Evolutionary conservation across 2,888 invertebrate species (phyloP), one percentile per base, ranked within the genome.

Genomic region (Drosophila longiperda): DNA sequence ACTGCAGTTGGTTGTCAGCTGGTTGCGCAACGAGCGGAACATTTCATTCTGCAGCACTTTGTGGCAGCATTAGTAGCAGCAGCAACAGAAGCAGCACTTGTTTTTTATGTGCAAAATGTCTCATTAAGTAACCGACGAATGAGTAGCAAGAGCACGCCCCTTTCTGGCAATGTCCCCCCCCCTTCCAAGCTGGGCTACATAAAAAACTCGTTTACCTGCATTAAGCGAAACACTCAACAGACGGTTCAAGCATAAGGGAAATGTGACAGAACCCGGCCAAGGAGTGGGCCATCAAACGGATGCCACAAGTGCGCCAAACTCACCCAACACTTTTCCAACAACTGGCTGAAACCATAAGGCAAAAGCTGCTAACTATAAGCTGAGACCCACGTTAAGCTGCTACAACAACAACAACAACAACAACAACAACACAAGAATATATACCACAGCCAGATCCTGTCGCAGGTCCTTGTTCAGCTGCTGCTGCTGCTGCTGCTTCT

Each of bases 171-270:
- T 29, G 17, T 54, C 53, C 34, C 59, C 58, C 52, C 36, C 61
- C 50, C 17, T 52, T 57, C 40, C 36, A 54, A 63, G 77, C 52
- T 63, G 81, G 69, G 69, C 65, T 78, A 76, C 83, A 85, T 85
- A 85, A 85, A 85, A 85, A 85, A 86, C 85, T 85, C 85, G 85
- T 85, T 85, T 85, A 90, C 85, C 85, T 85, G 85, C 90, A 90
- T 90, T 90, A 90, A 88, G 83, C 84, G 78, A 90, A 90, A 90
- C 89, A 85, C 85, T 88, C 90, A 80, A 71, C 85, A 88, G 85
- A 88, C 83, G 86, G 72, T 76, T 90, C 59, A 53, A 75, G 85
- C 87, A 88, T 88, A 90, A 90, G 89, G 90, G 87, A 83, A 90
- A 82, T 80, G 80, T 82, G 80, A 80, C 82, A 80, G 82, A 26